phyloP scores from a whole-genome alignment of 1,140 invertebrate genomes.

The Oreohelix idahoensis region DNA sequence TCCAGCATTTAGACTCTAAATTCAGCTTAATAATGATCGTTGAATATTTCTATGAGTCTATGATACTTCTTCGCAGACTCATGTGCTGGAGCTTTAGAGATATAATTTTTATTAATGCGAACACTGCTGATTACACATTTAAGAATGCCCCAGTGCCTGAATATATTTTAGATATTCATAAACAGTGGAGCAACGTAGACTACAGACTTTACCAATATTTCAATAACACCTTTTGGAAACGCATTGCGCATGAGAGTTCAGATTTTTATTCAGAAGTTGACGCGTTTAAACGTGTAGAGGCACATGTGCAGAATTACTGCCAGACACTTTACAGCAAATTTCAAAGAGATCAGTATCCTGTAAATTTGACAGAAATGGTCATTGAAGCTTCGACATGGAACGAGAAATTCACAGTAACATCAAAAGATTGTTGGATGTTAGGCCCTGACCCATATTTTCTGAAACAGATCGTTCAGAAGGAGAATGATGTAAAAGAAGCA shows the following conservation, averaged over 20 bases:
- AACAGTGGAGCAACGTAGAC: slow-evolving; percentile 59
- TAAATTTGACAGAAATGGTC: background rate
- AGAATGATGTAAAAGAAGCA: slow-evolving; percentile 22
- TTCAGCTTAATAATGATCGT: slow-evolving; percentile 76
- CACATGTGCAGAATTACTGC: slow-evolving; percentile 53
- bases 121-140: slow-evolving; percentile 50
- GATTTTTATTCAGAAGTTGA: slow-evolving; percentile 60
- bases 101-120: slow-evolving; percentile 56
- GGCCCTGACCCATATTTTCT: slow-evolving; percentile 41
- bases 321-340: slow-evolving; percentile 8
- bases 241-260: slow-evolving; percentile 50
- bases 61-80: slow-evolving; percentile 74
- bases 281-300: slow-evolving; percentile 52
- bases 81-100: slow-evolving; percentile 75
- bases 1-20: slow-evolving; percentile 52
- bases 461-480: slow-evolving; percentile 30
- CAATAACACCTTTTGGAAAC: slow-evolving; percentile 63
- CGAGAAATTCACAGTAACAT: slow-evolving; percentile 50
- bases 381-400: slow-evolving; percentile 49
- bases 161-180: slow-evolving; percentile 41
- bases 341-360: slow-evolving; percentile 3
- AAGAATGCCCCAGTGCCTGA: background rate
- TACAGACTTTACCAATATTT: slow-evolving; percentile 66
- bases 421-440: slow-evolving; percentile 55
- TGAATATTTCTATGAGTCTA: slow-evolving; percentile 76